Evolutionary conservation across 1,140 invertebrate genomes (phyloP).

Genomic region (Phortica variegata): DNA sequence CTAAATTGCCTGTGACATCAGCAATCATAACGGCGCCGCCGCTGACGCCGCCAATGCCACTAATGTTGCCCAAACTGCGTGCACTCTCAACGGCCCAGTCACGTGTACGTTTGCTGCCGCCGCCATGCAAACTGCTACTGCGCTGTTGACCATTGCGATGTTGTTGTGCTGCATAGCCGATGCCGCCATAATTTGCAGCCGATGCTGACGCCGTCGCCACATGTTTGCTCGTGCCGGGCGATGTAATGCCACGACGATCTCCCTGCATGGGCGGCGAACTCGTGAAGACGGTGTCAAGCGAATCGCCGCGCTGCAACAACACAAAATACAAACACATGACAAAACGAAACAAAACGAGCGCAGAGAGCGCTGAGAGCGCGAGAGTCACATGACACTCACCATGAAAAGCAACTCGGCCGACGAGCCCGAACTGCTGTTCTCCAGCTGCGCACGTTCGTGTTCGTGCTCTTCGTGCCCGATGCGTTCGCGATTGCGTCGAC

Average conservation of each 20-base stretch:
- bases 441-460: slow-evolving; percentile 49
- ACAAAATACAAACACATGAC: background rate
- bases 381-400: slow-evolving; percentile 40
- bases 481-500: slow-evolving; percentile 29
- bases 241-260: slow-evolving; percentile 33
- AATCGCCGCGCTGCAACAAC: slow-evolving; percentile 60
- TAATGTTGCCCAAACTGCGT: background rate
- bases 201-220: slow-evolving; percentile 42
- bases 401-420: slow-evolving; percentile 59
- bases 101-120: slow-evolving; percentile 3
- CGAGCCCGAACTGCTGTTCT: slow-evolving; percentile 56
- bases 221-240: slow-evolving; percentile 36
- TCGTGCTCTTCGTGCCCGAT: slow-evolving; percentile 38
- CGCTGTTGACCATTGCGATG: slow-evolving; percentile 31
- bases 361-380: background rate
- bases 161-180: slow-evolving; percentile 23
- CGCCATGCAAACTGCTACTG: slow-evolving; percentile 12
- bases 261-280: slow-evolving; percentile 59
- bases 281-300: slow-evolving; percentile 63
- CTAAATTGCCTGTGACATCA: slow-evolving; percentile 44
- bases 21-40: slow-evolving; percentile 26
- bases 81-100: background rate
- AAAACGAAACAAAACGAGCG: background rate
- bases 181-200: slow-evolving; percentile 40
- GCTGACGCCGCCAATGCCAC: background rate